phyloP scores from a whole-genome alignment of 2,888 invertebrate genomes.

The Eurois occulta region DNA sequence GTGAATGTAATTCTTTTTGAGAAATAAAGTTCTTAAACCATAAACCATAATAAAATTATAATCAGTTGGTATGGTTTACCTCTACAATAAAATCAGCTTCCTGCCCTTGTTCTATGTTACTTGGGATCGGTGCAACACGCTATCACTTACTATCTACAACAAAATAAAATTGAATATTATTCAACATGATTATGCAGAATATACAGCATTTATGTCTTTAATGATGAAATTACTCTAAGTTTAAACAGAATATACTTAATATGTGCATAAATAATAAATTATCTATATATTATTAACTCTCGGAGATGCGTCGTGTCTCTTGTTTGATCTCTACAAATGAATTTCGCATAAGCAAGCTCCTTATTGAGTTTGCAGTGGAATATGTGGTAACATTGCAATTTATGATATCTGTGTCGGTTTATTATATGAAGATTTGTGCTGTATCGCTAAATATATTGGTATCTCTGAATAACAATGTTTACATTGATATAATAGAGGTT shows the following conservation, averaged over 20 bases:
- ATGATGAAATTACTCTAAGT: not conserved
- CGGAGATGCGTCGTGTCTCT: not conserved
- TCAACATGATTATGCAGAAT: not conserved
- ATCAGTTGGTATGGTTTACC: not conserved
- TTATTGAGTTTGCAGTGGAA: not conserved
- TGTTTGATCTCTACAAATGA: not conserved
- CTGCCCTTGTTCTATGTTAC: too few species aligned
- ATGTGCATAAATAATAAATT: too few species aligned
- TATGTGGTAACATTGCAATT: slow-evolving; percentile 16
- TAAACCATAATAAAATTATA: too few species aligned
- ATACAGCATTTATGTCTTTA: not conserved
- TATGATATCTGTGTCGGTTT: not conserved
- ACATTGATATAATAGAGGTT: not conserved
- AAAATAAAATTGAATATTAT: not conserved
- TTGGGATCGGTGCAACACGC: too few species aligned
- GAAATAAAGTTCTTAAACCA: too few species aligned
- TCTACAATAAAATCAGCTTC: not conserved
- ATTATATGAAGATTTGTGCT: not conserved
- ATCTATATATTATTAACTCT: not conserved
- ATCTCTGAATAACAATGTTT: not conserved
- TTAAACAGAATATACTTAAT: not conserved
- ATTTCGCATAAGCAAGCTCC: slow-evolving; percentile 4
- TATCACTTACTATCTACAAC: too few species aligned
- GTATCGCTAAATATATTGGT: not conserved
- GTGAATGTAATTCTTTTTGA: too few species aligned